Evolutionary conservation across 2,888 invertebrate species (phyloP).

Genomic region (Drosophila macrothrix): DNA sequence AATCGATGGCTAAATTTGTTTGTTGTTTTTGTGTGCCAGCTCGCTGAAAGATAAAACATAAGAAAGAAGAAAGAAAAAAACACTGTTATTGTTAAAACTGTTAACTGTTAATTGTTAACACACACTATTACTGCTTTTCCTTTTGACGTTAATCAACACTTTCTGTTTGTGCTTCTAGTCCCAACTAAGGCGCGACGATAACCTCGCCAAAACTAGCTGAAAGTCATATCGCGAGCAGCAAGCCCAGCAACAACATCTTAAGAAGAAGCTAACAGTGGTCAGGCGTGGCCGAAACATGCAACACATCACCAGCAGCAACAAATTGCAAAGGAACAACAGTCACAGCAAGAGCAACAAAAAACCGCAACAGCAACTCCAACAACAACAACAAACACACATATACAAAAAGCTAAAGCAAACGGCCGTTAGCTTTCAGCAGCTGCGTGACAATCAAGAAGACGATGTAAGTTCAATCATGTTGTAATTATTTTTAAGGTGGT

Average conservation of each 20-base stretch:
- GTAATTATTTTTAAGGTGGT: not conserved
- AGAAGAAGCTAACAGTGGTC: slow-evolving; percentile 44
- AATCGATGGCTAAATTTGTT: slow-evolving; percentile 57
- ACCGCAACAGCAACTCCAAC: slow-evolving; percentile 8
- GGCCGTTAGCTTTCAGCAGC: slow-evolving; percentile 54
- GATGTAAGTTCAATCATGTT: slow-evolving; percentile 50
- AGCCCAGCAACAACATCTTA: slow-evolving; percentile 42
- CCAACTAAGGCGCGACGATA: slow-evolving; percentile 85
- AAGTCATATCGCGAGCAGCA: slow-evolving; percentile 80
- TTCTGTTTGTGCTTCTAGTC: slow-evolving; percentile 69
- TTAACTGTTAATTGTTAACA: slow-evolving; percentile 1
- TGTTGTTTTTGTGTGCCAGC: slow-evolving; percentile 68
- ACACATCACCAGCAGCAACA: not conserved
- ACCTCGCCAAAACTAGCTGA: slow-evolving; percentile 85
- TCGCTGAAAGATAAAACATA: slow-evolving; percentile 42
- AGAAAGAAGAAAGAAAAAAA: not conserved
- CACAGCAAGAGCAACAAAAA: slow-evolving; percentile 19
- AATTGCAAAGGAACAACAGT: not conserved
- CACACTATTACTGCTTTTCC: not conserved
- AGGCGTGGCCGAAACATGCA: slow-evolving; percentile 30
- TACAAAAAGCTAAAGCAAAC: slow-evolving; percentile 48
- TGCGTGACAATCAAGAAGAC: slow-evolving; percentile 52
- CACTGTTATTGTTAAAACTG: slow-evolving; percentile 31
- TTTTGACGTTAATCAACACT: slow-evolving; percentile 14
- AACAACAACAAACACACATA: slow-evolving; percentile 8